A percentile compares a stretch with the other conserved stretches of the same genome.
These are phyloP conservation scores for Choloepus hoffmanni DNA, from an alignment of 2,113 vertebrate species.

Conservation along the genomic window DNA sequence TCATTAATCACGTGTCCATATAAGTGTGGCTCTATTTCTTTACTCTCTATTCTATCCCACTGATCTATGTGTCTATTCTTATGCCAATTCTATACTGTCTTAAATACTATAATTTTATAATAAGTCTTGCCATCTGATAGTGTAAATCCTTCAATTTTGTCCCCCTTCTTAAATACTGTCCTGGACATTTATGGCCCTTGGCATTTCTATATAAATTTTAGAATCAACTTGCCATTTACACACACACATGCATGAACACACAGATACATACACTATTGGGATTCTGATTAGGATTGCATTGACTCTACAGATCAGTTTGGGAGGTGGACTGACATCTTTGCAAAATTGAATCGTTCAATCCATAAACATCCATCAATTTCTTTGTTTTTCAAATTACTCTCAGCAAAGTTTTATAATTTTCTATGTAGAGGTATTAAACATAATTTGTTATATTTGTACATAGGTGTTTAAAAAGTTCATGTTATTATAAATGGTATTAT, in stretches of 20 bases:
- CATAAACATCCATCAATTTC: not conserved
- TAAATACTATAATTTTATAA: not conserved
- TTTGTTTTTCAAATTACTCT: conserved; percentile 39
- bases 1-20: not conserved
- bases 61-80: not conserved
- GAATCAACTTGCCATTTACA: not conserved
- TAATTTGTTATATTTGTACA: not conserved
- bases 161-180: not conserved
- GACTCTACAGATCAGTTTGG: not conserved
- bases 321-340: not conserved
- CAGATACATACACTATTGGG: not conserved
- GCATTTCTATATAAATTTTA: conserved; percentile 15
- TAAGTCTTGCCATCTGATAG: not conserved
- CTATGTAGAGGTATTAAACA: not conserved
- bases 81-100: not conserved
- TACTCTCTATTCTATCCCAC: not conserved
- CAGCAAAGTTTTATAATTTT: not conserved
- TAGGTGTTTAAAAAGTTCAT: not conserved
- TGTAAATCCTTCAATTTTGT: not conserved
- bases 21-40: not conserved
- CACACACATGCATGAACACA: not conserved
- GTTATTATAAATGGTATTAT: not conserved
- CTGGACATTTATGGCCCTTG: not conserved
- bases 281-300: not conserved
- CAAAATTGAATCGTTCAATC: not conserved